Base-by-base conservation (phyloP, 2,113 vertebrate genomes). In the Macaca mulatta region DNA sequence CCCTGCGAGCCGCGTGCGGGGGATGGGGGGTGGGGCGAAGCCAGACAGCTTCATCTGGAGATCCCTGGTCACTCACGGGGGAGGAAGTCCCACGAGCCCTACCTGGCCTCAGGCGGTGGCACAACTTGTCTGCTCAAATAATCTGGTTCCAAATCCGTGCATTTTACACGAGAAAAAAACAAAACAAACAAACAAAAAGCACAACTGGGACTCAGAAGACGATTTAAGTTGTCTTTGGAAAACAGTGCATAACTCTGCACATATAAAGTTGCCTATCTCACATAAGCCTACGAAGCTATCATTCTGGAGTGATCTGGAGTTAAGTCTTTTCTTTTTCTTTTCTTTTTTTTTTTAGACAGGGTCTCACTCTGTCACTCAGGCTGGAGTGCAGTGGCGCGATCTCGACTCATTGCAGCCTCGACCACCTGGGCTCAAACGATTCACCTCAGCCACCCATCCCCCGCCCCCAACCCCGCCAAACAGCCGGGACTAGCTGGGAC, bases 11-110 rank as follows among this genome's bases (percentile, higher is more conserved):
- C 50, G 5, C 0, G 5, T 23, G 52, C 6, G 0, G 17, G 52
- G 18, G 52, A 17, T 18, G 17, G 52, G 18, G 52, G 6, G 13
- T 6, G n/a, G 25, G 48, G 84, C 0, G 11, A 25, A 11, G 38
- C 52, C 30, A 10, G 20, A 35, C 5, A 27, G 22, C 8, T 30
- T 32, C 61, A 52, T 5, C 25, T 32, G 50, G 59, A 64, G 22
- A 45, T 35, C 20, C 45, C 20, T 27, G 0, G 2, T 25, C 84
- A 10, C 22, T 3, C 30, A 50, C 38, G 20, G 0, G 1, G 1
- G n/a, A 67, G 52, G n/a, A 69, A 45, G 38, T 32, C 30, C 67
- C 40, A 38, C 0, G 22, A 80, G 30, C 16, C 52, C 48, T 43
- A 14, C 7, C 22, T 22, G 23, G 57, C 52, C 20, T 8, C 0